phyloP scores from a whole-genome alignment of 2,113 vertebrate species.

The Xiphophorus hellerii region DNA sequence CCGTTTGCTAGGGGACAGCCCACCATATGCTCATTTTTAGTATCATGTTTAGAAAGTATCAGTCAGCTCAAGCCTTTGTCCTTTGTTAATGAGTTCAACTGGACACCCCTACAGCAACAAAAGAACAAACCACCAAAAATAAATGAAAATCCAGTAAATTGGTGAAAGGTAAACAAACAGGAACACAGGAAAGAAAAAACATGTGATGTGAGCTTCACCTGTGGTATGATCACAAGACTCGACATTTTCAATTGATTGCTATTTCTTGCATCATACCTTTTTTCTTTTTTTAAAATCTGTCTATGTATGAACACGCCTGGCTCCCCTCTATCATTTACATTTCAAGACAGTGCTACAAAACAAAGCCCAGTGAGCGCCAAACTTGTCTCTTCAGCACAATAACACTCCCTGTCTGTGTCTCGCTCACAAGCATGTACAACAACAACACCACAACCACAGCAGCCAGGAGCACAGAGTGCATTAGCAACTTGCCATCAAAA shows the following conservation, averaged over 20 bases:
- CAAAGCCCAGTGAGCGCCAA: slow-evolving; percentile 27
- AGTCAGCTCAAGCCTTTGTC: slow-evolving; percentile 23
- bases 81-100: slow-evolving; percentile 19
- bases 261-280: slow-evolving; percentile 42
- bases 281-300: slow-evolving; percentile 23
- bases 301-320: slow-evolving; percentile 53
- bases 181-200: neutral
- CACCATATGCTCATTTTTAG: slow-evolving; percentile 46
- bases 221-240: slow-evolving; percentile 52
- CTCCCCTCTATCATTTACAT: slow-evolving; percentile 44
- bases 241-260: slow-evolving; percentile 41
- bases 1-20: slow-evolving; percentile 27
- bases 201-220: slow-evolving; percentile 12
- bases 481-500: neutral
- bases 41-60: slow-evolving; percentile 25
- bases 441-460: slow-evolving; percentile 35
- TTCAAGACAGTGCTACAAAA: slow-evolving; percentile 55
- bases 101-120: neutral
- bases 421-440: slow-evolving; percentile 5
- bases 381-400: slow-evolving; percentile 46
- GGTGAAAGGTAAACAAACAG: slow-evolving; percentile 15
- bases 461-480: slow-evolving; percentile 27
- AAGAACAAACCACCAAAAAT: neutral
- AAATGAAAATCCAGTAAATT: slow-evolving; percentile 4
- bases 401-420: slow-evolving; percentile 31